Evolutionary conservation across 2,888 invertebrate species (phyloP), one percentile per base, ranked within the genome.

Genomic region (Epiblema foenella): DNA sequence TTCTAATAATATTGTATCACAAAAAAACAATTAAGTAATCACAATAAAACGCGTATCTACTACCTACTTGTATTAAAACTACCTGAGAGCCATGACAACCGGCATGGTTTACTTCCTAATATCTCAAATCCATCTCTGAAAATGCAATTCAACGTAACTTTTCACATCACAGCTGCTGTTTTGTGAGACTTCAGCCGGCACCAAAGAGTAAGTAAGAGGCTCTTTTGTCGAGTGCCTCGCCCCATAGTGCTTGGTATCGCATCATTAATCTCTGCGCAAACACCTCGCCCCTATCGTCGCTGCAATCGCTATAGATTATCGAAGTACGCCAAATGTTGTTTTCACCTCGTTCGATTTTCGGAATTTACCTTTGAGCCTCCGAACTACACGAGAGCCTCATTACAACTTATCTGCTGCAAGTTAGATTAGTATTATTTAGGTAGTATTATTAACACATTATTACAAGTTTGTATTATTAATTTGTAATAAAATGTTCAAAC

Each of bases 231-330:
- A 90, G 89, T 81, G 83, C 84, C 83, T 83, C 79, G 78, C 84
- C 79, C 81, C 83, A 85, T 85, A 85, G 86, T 85, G 83, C 83
- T 81, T 80, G 78, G 84, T 85, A 88, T 89, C 88, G 86, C 85
- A 88, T 90, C 91, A 91, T 91, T 91, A 92, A 92, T 91, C 91
- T 91, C 82, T 78, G 79, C 76, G 85, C 88, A 89, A 89, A 89
- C 89, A 89, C 85, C 83, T 80, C 73, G 73, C 75, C 77, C 75
- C 75, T 75, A 74, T 77, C 79, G 79, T 77, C 79, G 77, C 74
- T 78, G 78, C 77, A 75, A 76, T 75, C 74, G 75, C 71, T 65
- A 60, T 72, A 69, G 69, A 72, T 71, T 71, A 71, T 71, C 71
- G 71, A 71, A 46, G 68, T 62, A 68, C 63, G 33, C 69, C 33